phyloP scores from a whole-genome alignment of 64 coral and sea anemone species.

The Stichodactyla helianthus region DNA sequence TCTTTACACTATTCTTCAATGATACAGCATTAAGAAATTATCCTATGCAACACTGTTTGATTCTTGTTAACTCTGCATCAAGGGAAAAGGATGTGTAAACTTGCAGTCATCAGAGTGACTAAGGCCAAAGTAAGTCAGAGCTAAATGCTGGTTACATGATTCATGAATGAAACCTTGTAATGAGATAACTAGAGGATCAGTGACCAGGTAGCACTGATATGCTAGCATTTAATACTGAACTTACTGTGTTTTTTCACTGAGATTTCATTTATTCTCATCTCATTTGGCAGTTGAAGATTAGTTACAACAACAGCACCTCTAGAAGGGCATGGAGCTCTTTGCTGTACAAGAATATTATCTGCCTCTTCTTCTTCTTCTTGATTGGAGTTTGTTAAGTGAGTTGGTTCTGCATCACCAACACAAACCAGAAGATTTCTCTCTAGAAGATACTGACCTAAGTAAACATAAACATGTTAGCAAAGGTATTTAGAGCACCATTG shows the following conservation, averaged over 20 bases:
- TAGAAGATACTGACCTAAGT: slow-evolving; percentile 67
- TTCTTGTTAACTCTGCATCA: too few relatives aligned
- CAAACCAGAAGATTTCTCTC: slow-evolving; percentile 62
- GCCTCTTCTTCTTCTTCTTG: neutral
- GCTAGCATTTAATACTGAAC: neutral
- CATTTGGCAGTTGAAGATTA: neutral
- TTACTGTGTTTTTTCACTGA: slow-evolving; percentile 22
- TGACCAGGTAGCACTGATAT: too few relatives aligned
- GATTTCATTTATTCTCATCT: slow-evolving; percentile 67
- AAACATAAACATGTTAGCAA: neutral
- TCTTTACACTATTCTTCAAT: too few relatives aligned
- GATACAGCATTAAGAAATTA: too few relatives aligned
- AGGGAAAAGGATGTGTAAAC: too few relatives aligned
- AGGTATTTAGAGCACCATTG: neutral
- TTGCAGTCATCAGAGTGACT: too few relatives aligned
- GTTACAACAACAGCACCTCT: slow-evolving; percentile 6
- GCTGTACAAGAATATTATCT: neutral
- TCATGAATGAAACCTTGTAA: too few relatives aligned
- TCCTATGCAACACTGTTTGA: too few relatives aligned
- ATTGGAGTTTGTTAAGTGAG: neutral
- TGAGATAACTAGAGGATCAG: too few relatives aligned
- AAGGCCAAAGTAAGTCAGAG: too few relatives aligned
- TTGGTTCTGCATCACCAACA: slow-evolving; percentile 13
- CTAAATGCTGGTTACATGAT: too few relatives aligned
- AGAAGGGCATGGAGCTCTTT: neutral